Base-by-base conservation (phyloP, 1,140 invertebrate species). In the Procambarus virginalis region DNA sequence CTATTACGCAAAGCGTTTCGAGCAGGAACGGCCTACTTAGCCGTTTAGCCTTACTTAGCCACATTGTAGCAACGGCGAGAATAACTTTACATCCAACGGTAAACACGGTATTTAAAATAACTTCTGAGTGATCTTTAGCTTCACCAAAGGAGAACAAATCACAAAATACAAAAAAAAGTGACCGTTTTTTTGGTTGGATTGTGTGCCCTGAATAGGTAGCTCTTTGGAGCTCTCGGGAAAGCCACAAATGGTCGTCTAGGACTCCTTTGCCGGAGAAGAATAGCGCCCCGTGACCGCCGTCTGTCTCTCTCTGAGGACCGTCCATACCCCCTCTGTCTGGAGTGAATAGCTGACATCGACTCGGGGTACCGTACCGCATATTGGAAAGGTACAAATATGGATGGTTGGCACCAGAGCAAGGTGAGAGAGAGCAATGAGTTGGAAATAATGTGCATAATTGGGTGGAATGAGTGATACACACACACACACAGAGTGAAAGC, bases 181-280 rank as follows among this genome's bases (percentile, higher is more conserved):
- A 64, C 9, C 60, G 60, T 17, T 9, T 17, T 14, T 0, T 0
- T 0, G 34, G 34, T 0, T 0, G 55, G 55, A 12, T 78, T 34
- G 48, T 22, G 20, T 55, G 78, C 55, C 55, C 49, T 80, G 78
- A 80, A 80, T 80, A 80, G 78, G 78, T 80, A 80, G 49, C 55
- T 20, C 51, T 49, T n/a, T 34, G 78, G 46, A 55, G 2, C 22
- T 5, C 12, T 58, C 46, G 77, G 55, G 20, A 2, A 20, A 55
- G 58, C 78, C 78, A 80, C 78, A 80, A 80, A 55, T 80, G 78
- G 49, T 80, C 51, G 45, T 49, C 2, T 22, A 55, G 78, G 12
- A 51, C 49, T 55, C 49, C 49, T 49, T 48, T 49, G 20, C 46
- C 34, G 2, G 49, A 20, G 4, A 5, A 12, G 34, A 55, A 55